These are phyloP conservation scores for Cochlearius cochlearius DNA, from an alignment of 2,113 vertebrate species.

Conservation along the genomic window DNA sequence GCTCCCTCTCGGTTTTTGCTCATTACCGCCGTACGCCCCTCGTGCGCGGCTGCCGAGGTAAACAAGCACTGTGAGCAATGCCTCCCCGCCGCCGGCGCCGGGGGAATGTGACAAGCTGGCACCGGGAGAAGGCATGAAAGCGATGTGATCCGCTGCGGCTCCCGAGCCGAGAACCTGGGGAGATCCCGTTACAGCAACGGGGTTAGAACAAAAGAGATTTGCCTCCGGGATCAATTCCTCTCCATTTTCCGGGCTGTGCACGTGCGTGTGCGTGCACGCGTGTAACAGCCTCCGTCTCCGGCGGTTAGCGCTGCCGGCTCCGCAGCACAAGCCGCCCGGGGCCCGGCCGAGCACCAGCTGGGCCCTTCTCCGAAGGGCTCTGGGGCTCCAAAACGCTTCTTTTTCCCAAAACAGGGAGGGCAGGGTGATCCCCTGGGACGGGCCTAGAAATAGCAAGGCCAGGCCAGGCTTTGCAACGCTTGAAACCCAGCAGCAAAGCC, in stretches of 20 bases:
- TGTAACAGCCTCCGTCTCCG: neutral
- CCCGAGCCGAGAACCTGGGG: neutral
- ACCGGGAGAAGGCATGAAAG: constrained; percentile 4
- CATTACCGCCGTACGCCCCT: neutral
- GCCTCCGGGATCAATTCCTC: constrained; percentile 50
- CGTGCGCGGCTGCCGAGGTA: neutral
- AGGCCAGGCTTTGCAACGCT: neutral
- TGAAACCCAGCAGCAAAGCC: neutral
- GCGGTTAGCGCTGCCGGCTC: neutral
- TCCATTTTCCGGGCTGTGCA: constrained; percentile 8
- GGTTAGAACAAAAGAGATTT: constrained; percentile 59
- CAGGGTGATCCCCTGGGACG: neutral
- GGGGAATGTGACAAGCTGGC: constrained; percentile 41
- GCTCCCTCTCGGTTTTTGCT: neutral
- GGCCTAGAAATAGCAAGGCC: constrained; percentile 24
- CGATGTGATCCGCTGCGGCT: neutral
- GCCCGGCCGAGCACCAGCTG: neutral
- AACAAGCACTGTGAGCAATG: constrained; percentile 14
- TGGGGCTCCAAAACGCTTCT: neutral
- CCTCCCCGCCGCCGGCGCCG: neutral
- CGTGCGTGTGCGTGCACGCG: neutral
- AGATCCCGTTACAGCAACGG: constrained; percentile 40
- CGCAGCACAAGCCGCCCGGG: neutral
- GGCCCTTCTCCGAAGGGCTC: neutral
- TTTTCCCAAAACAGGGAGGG: neutral